Evolutionary conservation across 1,140 invertebrate species (phyloP).

Genomic region (Nebria ingens): DNA sequence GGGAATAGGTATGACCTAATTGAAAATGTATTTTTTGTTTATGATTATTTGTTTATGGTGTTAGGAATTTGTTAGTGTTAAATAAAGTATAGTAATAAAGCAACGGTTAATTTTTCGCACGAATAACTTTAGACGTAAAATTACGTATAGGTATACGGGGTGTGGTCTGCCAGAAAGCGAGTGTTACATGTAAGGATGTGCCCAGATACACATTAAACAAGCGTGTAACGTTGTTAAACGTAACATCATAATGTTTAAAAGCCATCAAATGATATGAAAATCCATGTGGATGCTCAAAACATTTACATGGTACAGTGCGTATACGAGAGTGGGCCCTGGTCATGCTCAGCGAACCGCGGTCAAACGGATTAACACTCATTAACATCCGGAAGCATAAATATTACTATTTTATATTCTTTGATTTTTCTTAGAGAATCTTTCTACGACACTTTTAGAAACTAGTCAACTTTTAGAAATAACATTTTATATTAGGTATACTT

Average conservation of each 20-base stretch:
- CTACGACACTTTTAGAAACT: too few species aligned
- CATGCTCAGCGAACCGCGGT: background rate
- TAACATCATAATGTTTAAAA: background rate
- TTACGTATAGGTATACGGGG: background rate
- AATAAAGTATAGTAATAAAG: too few species aligned
- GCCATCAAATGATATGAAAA: background rate
- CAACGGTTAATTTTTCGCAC: too few species aligned
- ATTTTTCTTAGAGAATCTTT: background rate
- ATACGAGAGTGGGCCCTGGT: constrained; percentile 7
- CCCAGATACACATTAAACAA: constrained; percentile 3
- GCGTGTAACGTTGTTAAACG: constrained; percentile 3
- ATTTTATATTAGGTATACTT: too few species aligned
- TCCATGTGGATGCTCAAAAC: background rate
- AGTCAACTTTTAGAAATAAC: too few species aligned
- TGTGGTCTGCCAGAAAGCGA: background rate
- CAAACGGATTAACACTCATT: constrained; percentile 1
- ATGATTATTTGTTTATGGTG: too few species aligned
- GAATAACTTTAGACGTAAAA: too few species aligned
- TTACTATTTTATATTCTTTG: background rate
- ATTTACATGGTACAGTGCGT: constrained; percentile 4
- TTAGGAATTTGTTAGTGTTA: too few species aligned
- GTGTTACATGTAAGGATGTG: background rate
- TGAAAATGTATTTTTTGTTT: too few species aligned
- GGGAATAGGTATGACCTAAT: too few species aligned
- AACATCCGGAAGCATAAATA: constrained; percentile 4